Percentiles rank a stretch among this genome's conserved stretches.
These are phyloP conservation scores for Lophius piscatorius DNA, from an alignment of 2,113 vertebrate species.

Conservation along the genomic window DNA sequence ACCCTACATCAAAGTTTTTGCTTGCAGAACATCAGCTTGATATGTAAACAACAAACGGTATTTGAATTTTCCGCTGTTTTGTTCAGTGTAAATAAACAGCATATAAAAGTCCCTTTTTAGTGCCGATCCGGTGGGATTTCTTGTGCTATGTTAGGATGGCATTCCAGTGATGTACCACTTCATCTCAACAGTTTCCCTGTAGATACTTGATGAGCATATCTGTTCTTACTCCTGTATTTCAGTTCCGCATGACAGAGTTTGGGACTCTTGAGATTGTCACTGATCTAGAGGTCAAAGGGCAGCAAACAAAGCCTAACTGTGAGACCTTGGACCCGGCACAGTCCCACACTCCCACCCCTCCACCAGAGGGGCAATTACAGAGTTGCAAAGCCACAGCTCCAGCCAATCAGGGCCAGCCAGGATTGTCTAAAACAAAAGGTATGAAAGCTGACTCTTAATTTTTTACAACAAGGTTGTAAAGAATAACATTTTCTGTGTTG, in stretches of 20 bases:
- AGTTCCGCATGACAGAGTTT: constrained; percentile 98
- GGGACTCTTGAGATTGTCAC: constrained; percentile 96
- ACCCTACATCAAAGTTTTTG: no score
- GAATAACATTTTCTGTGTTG: constrained; percentile 7
- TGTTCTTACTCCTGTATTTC: constrained; percentile 12
- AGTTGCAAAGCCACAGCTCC: constrained; percentile 20
- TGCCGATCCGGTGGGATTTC: no score
- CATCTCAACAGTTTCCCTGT: not conserved
- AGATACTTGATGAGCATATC: not conserved
- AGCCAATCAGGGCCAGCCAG: constrained; percentile 52
- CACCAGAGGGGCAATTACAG: constrained; percentile 70
- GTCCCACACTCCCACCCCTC: constrained; percentile 76
- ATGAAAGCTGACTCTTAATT: not conserved
- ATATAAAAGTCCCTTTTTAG: no score
- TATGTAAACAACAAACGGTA: no score
- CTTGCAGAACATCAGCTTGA: no score
- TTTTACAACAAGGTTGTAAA: not conserved
- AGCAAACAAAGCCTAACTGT: constrained; percentile 46
- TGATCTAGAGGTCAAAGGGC: constrained; percentile 85
- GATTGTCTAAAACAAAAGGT: constrained; percentile 62
- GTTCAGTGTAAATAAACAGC: no score
- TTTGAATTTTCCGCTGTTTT: no score
- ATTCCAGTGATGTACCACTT: not conserved
- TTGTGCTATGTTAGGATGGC: no score
- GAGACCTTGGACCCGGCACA: constrained; percentile 62